A percentile compares a stretch with the other conserved stretches of the same genome.
phyloP scores from a whole-genome alignment of 2,113 vertebrate species.

The Bolborhynchus lineola region DNA sequence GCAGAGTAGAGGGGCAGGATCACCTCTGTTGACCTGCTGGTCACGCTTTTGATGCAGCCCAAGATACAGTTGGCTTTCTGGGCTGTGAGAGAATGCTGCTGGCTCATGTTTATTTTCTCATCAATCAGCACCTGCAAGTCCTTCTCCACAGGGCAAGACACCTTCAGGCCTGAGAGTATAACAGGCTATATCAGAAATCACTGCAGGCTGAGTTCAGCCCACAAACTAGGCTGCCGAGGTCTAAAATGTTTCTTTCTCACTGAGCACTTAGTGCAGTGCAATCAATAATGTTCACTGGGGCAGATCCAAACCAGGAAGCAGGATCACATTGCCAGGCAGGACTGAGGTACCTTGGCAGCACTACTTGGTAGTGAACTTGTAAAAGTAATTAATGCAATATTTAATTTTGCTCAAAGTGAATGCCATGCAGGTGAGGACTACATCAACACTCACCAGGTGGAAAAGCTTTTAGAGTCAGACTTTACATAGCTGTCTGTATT shows the following conservation, averaged over 20 bases:
- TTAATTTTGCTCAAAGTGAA: neutral
- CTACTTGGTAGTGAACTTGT: neutral
- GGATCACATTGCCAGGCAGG: neutral
- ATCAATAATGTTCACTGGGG: accelerated
- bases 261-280: neutral
- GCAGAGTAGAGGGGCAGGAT: too few relatives aligned
- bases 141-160: neutral
- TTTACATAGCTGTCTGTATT: neutral
- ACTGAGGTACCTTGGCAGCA: neutral
- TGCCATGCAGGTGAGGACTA: neutral
- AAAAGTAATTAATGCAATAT: neutral
- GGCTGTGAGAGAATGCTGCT: too few relatives aligned
- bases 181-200: neutral
- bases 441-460: neutral
- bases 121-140: neutral
- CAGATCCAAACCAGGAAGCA: neutral
- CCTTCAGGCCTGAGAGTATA: neutral
- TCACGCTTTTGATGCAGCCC: too few relatives aligned
- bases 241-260: neutral
- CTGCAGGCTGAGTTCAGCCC: neutral
- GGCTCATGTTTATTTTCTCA: too few relatives aligned
- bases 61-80: too few relatives aligned
- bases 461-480: neutral
- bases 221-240: neutral
- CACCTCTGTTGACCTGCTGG: too few relatives aligned